Evolutionary conservation across 2,888 invertebrate species (phyloP).

Genomic region (Caenorhabditis angaria): DNA sequence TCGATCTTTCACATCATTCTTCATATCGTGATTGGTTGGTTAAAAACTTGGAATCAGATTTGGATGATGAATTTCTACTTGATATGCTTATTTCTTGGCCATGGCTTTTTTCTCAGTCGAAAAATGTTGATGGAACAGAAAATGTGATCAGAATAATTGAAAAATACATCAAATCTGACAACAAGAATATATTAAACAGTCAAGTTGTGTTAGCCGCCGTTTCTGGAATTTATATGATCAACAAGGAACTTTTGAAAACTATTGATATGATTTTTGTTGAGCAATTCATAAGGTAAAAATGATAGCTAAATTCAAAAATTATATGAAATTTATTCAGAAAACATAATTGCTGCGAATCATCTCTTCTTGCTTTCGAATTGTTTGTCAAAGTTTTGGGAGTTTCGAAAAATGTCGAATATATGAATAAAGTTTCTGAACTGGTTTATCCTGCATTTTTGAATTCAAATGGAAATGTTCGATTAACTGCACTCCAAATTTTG

Average conservation of each 20-base stretch:
- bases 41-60: slow-evolving; percentile 11
- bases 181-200: slow-evolving; percentile 12
- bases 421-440: slow-evolving; percentile 31
- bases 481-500: slow-evolving; percentile 50
- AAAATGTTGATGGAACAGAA: slow-evolving; percentile 35
- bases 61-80: slow-evolving; percentile 7
- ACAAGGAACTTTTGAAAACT: slow-evolving; percentile 16
- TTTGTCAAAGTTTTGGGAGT: slow-evolving; percentile 30
- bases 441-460: slow-evolving; percentile 36
- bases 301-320: background rate
- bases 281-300: slow-evolving; percentile 23
- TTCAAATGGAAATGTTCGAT: slow-evolving; percentile 37
- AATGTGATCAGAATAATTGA: slow-evolving; percentile 17
- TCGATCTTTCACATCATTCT: slow-evolving; percentile 35
- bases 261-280: slow-evolving; percentile 23
- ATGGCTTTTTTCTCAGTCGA: slow-evolving; percentile 42
- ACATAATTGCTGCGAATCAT: slow-evolving; percentile 35
- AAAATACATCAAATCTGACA: slow-evolving; percentile 1
- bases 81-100: slow-evolving; percentile 47
- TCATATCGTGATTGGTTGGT: slow-evolving; percentile 33
- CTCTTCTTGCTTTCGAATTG: slow-evolving; percentile 36
- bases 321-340: slow-evolving; percentile 11
- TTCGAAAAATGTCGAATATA: slow-evolving; percentile 22
- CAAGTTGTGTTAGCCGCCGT: slow-evolving; percentile 23
- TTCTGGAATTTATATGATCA: slow-evolving; percentile 26